A percentile compares a stretch with the other conserved stretches of the same genome.
phyloP scores from a whole-genome alignment of 2,797 vertebrate species.

The Melanotaenia nigrans region DNA sequence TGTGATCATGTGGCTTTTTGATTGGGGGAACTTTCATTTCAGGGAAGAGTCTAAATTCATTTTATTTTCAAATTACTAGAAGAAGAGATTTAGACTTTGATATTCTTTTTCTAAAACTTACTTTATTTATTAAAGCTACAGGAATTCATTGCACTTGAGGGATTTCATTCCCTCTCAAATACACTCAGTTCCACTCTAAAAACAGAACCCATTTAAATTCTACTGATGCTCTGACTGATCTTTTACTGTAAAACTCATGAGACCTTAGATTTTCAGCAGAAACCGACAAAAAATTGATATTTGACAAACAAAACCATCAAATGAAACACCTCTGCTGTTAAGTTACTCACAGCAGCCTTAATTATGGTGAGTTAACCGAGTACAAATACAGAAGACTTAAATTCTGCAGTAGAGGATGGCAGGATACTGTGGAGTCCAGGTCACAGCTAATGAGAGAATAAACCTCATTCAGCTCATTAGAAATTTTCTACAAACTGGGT shows the following conservation, averaged over 20 bases:
- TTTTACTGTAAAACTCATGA: background rate
- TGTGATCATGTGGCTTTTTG: too few relatives aligned
- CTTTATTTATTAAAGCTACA: too few relatives aligned
- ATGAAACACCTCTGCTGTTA: background rate
- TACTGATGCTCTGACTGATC: background rate
- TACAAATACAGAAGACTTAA: conserved; percentile 21
- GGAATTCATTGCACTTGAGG: background rate
- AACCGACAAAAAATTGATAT: background rate
- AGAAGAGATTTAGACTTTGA: background rate
- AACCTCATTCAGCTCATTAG: conserved; percentile 55
- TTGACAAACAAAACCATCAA: conserved; percentile 1
- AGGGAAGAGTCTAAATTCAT: too few relatives aligned
- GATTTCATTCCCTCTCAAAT: too few relatives aligned
- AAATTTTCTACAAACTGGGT: conserved; percentile 52
- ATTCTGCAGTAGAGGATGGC: conserved; percentile 15
- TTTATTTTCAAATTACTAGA: too few relatives aligned
- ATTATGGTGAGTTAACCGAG: background rate
- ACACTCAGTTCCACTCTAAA: background rate
- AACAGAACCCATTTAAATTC: background rate
- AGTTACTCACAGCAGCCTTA: conserved; percentile 1
- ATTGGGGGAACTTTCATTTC: too few relatives aligned
- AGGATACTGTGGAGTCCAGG: conserved; percentile 29
- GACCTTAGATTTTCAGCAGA: background rate
- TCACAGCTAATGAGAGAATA: conserved; percentile 56
- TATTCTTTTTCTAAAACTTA: background rate